Percentiles rank a stretch among this genome's conserved stretches.
Evolutionary conservation across 2,888 invertebrate genomes (phyloP).

Genomic region (Cyaniris semiargus): DNA sequence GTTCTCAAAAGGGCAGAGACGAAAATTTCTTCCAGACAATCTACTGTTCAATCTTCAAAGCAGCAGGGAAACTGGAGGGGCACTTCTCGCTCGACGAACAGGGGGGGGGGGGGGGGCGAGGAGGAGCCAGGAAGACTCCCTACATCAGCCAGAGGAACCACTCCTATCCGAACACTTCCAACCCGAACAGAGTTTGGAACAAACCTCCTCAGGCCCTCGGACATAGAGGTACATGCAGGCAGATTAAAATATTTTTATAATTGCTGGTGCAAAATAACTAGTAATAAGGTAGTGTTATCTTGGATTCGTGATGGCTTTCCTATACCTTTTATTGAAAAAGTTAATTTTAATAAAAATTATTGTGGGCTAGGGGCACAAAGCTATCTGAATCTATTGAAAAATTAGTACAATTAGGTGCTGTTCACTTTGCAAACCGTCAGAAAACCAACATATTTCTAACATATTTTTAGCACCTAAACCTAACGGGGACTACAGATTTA

Average conservation of each 20-base stretch:
- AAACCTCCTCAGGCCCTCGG: slow-evolving; percentile 17
- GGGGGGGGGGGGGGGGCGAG: slow-evolving; percentile 41
- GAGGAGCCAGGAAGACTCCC: slow-evolving; percentile 30
- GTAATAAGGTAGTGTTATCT: slow-evolving; percentile 14
- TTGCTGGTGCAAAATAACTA: slow-evolving; percentile 38
- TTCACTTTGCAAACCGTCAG: slow-evolving; percentile 18
- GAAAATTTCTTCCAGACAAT: background rate
- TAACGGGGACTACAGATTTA: slow-evolving; percentile 28
- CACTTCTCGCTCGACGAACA: slow-evolving; percentile 38
- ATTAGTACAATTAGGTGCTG: slow-evolving; percentile 31
- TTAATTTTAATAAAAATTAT: background rate
- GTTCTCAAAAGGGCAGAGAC: background rate
- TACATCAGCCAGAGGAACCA: background rate
- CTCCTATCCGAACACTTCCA: background rate
- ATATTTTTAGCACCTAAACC: background rate
- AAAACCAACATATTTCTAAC: slow-evolving; percentile 30
- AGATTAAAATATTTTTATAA: slow-evolving; percentile 39
- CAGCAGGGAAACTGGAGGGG: slow-evolving; percentile 44
- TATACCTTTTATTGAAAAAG: background rate
- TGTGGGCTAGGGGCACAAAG: background rate
- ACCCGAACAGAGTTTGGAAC: background rate
- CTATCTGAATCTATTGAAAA: slow-evolving; percentile 22
- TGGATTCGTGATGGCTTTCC: background rate
- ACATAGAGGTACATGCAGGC: slow-evolving; percentile 41
- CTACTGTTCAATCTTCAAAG: background rate